These are phyloP conservation scores for Bujurquina vittata DNA, from an alignment of 2,113 vertebrate genomes.

Conservation along the genomic window DNA sequence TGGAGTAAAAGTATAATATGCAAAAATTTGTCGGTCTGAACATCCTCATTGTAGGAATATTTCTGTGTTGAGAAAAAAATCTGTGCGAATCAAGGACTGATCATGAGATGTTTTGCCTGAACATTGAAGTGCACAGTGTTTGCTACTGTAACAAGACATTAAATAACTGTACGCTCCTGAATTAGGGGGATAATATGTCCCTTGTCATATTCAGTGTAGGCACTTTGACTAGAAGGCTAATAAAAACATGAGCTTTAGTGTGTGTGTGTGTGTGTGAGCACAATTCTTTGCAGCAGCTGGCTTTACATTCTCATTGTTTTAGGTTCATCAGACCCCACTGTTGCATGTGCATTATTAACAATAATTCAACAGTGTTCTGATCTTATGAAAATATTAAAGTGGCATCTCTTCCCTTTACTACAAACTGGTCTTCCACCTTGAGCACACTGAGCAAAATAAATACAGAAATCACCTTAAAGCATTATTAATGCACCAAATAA, in stretches of 20 bases:
- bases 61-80: conserved; percentile 15
- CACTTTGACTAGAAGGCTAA: conserved; percentile 75
- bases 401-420: neutral
- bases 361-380: neutral
- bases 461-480: neutral
- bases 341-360: neutral
- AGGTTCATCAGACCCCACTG: neutral
- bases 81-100: neutral
- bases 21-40: conserved; percentile 46
- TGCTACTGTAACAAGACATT: conserved; percentile 41
- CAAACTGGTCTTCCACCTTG: neutral
- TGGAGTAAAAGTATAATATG: conserved; percentile 60
- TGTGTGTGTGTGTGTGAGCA: neutral
- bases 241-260: conserved; percentile 69
- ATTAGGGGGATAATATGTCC: conserved; percentile 40
- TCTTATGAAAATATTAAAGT: neutral
- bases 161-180: conserved; percentile 57
- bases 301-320: neutral
- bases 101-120: conserved; percentile 36
- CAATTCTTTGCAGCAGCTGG: conserved; percentile 1
- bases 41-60: conserved; percentile 23
- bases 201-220: conserved; percentile 52
- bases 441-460: neutral
- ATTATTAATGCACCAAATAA: neutral
- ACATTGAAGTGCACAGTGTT: conserved; percentile 52